phyloP scores from a whole-genome alignment of 2,797 vertebrate species.

The Podargus strigoides region DNA sequence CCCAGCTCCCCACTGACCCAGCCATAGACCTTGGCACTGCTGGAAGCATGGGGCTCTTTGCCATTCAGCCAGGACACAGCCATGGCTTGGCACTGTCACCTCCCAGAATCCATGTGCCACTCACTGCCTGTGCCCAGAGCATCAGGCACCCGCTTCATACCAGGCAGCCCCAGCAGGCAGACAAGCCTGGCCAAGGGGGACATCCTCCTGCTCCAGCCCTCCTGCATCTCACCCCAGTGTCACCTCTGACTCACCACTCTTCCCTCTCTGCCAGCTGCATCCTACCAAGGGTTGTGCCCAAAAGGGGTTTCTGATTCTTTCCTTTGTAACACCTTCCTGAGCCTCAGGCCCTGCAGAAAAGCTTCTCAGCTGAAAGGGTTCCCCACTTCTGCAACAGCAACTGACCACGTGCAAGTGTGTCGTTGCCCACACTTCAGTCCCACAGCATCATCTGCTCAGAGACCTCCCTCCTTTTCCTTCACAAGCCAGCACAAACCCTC shows the following conservation, averaged over 20 bases:
- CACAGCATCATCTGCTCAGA: not conserved
- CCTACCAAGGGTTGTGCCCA: not conserved
- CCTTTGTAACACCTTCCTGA: not conserved
- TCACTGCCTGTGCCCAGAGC: not conserved
- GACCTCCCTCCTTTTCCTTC: not conserved
- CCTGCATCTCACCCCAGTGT: not conserved
- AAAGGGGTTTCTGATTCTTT: not conserved
- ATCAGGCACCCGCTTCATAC: not conserved
- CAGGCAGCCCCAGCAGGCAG: not conserved
- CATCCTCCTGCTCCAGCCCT: not conserved
- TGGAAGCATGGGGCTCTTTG: not conserved
- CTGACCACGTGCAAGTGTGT: fast-evolving
- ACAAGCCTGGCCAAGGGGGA: not conserved
- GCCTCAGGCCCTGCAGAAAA: not conserved
- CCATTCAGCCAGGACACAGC: not conserved
- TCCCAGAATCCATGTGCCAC: not conserved
- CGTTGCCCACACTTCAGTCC: not conserved
- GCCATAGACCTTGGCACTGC: not conserved
- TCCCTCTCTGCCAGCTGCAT: not conserved
- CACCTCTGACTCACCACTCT: not conserved
- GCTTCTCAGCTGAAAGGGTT: not conserved
- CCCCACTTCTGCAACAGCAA: not conserved
- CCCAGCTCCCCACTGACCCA: not conserved
- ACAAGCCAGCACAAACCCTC: not conserved
- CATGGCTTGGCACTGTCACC: not conserved